These are phyloP conservation scores for Fregata magnificens DNA, from an alignment of 2,113 vertebrate species.

Conservation along the genomic window DNA sequence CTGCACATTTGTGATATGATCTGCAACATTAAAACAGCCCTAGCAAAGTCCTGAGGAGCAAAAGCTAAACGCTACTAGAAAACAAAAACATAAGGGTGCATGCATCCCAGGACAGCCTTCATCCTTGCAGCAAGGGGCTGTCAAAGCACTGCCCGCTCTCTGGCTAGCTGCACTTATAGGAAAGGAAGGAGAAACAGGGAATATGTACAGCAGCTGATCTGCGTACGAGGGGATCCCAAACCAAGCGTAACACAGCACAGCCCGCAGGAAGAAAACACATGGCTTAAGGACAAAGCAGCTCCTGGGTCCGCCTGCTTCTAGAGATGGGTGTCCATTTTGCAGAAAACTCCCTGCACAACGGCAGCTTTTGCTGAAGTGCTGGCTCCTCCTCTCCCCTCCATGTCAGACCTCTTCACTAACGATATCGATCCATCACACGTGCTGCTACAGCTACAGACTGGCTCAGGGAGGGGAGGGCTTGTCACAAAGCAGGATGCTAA, in stretches of 20 bases:
- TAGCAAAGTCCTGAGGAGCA: background rate
- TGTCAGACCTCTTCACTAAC: background rate
- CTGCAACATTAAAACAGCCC: background rate
- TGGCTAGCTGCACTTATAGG: accelerated
- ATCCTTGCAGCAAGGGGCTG: background rate
- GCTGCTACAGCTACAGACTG: background rate
- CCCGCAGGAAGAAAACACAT: accelerated
- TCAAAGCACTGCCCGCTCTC: background rate
- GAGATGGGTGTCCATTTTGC: background rate
- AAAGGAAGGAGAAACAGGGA: background rate
- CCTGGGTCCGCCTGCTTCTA: background rate
- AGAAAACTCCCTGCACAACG: background rate
- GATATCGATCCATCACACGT: background rate
- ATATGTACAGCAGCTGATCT: background rate
- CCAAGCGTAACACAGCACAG: background rate
- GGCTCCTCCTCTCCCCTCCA: constrained; percentile 34
- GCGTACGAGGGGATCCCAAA: background rate
- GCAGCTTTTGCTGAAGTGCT: background rate
- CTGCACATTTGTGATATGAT: background rate
- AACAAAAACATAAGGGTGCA: accelerated
- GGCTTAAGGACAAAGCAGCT: background rate
- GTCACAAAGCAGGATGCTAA: background rate
- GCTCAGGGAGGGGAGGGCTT: background rate
- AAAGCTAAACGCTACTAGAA: background rate
- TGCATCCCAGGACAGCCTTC: background rate